Evolutionary conservation across 2,888 invertebrate genomes (phyloP), one percentile per base, ranked within the genome.

Genomic region (Cylindroiulus punctatus): DNA sequence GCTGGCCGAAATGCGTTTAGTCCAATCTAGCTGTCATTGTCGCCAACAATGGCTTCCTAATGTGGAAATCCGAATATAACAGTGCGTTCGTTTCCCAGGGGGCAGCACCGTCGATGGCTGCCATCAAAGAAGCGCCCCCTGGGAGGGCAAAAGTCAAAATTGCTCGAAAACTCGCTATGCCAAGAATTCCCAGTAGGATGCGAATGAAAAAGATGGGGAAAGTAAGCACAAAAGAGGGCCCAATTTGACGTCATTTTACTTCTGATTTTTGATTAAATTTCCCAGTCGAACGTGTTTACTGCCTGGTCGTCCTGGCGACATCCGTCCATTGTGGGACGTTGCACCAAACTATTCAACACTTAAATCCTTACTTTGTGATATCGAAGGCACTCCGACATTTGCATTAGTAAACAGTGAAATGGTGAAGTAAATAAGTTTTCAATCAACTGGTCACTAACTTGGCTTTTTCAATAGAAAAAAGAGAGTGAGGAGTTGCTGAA

Each of bases 201-300:
- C 44, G 7, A 44, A 44, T 12, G 14, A 44, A 52, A 52, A 52
- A 52, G n/a, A 52, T 19, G n/a, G 14, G 12, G 52, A 36, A 44
- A 52, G 52, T n/a, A 52, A 52, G 52, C 52, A 52, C 52, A 52
- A 52, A 52, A 52, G 52, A 52, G n/a, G n/a, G 3, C 17, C 52
- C 52, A 52, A 52, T 52, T 52, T 52, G 19, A 52, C 52, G 52
- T 52, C 52, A 52, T 52, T 52, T 52, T 52, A 52, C n/a, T 52
- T 52, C 52, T 52, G 52, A 52, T 52, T 52, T 52, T 52, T 52
- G 52, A 52, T 52, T 52, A 52, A 52, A 52, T 52, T 52, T 52
- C 44, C 52, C 10, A 10, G 17, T 52, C 52, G 52, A 52, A 52
- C 1, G 19, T 52, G 52, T 52, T 52, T 52, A 52, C 52, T 52